Conservation (phyloP, 2,888 invertebrate genomes). For the Dryobota labecula region DNA sequence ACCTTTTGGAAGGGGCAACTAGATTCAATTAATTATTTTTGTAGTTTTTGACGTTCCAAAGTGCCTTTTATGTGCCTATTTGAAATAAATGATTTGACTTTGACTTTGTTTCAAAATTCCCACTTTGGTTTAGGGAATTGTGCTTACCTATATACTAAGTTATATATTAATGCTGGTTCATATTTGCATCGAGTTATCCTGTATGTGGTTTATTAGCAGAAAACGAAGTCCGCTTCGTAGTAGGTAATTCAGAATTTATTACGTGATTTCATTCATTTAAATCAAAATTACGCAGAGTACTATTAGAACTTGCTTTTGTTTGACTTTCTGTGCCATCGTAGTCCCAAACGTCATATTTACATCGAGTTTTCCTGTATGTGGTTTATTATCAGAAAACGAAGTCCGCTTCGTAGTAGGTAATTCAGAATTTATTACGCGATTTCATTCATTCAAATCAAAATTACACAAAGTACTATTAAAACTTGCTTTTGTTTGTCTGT, state of each 20-base stretch:
- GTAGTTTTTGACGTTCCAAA: no score
- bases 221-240: no score
- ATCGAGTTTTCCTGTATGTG: not conserved
- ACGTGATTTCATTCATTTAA: not conserved
- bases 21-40: no score
- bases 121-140: constrained; percentile 1
- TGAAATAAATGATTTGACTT: no score
- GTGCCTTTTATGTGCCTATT: no score
- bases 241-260: not conserved
- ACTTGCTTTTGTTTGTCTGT: not conserved
- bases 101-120: not conserved
- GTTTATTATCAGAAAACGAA: not conserved
- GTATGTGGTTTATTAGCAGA: not conserved
- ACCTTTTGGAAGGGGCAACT: no score
- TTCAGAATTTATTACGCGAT: not conserved
- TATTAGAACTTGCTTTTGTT: not conserved
- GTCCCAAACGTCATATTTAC: no score
- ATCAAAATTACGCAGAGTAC: not conserved
- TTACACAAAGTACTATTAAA: not conserved
- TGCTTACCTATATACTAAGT: no score
- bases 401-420: not conserved
- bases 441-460: not conserved
- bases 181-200: not conserved
- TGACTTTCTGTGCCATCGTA: not conserved
- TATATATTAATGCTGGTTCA: not conserved